Conservation (phyloP, 2,888 invertebrate species). For the Eremobia ochroleuca region DNA sequence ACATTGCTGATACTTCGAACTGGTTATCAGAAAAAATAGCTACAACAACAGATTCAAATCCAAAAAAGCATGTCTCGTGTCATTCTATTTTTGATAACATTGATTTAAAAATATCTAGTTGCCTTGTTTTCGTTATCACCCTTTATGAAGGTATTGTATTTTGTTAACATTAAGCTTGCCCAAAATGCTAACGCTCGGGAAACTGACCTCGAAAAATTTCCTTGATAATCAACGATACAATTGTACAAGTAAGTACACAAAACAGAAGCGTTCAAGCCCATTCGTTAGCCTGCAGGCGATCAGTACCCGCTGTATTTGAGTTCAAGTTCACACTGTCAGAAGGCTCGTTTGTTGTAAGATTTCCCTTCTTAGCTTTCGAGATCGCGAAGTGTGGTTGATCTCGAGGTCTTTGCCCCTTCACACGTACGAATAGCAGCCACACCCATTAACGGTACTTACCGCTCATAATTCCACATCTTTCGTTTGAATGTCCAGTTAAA, state of each 20-base stretch:
- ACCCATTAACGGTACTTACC: constrained; percentile 82
- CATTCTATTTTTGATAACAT: constrained; percentile 7
- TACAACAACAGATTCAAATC: constrained; percentile 14
- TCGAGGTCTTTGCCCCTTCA: constrained; percentile 80
- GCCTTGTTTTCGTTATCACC: background rate
- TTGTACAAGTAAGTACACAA: constrained; percentile 10
- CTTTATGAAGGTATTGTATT: background rate
- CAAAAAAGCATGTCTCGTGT: background rate
- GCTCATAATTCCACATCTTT: constrained; percentile 75
- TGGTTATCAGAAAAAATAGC: constrained; percentile 32
- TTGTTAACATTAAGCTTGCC: constrained; percentile 10
- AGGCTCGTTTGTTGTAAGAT: constrained; percentile 57
- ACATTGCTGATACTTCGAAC: constrained; percentile 50
- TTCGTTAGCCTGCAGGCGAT: constrained; percentile 41
- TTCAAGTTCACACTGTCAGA: constrained; percentile 57
- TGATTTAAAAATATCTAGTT: background rate
- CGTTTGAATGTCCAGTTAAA: constrained; percentile 64
- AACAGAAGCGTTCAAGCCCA: background rate
- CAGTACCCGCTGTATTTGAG: constrained; percentile 48
- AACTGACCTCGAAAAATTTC: constrained; percentile 22
- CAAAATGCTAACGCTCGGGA: constrained; percentile 6
- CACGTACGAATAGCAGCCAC: constrained; percentile 82
- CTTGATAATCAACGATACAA: constrained; percentile 26
- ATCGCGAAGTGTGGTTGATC: constrained; percentile 71
- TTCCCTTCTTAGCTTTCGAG: constrained; percentile 55